Evolutionary conservation across 2,888 invertebrate species (phyloP).

Genomic region (Tribolium freemani): DNA sequence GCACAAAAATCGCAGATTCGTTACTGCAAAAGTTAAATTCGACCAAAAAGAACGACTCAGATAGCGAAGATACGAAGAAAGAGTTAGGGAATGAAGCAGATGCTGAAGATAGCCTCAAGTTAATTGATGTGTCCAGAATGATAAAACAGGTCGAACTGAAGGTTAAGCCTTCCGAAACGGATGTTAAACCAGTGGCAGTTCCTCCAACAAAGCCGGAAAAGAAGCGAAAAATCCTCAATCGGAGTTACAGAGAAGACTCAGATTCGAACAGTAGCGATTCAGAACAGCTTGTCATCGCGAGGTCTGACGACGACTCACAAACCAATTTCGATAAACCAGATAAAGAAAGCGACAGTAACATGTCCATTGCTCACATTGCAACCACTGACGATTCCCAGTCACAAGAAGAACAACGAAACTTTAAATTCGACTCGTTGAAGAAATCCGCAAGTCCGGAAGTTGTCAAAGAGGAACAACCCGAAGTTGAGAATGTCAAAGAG

Average conservation of each 20-base stretch:
- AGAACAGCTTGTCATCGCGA: conserved; percentile 74
- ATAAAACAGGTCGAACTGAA: conserved; percentile 37
- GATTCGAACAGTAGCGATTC: conserved; percentile 77
- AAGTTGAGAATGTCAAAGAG: conserved; percentile 56
- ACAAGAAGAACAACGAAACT: conserved; percentile 60
- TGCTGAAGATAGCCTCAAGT: conserved; percentile 13
- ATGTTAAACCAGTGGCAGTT: conserved; percentile 25
- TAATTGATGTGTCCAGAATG: conserved; percentile 10
- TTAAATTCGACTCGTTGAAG: conserved; percentile 59
- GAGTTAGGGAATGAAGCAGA: conserved; percentile 53
- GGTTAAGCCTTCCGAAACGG: conserved; percentile 29
- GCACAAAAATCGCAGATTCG: conserved; percentile 66
- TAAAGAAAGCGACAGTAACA: conserved; percentile 59
- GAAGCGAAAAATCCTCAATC: conserved; percentile 63
- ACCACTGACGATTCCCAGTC: conserved; percentile 60
- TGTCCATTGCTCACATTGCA: conserved; percentile 48
- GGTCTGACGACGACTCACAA: conserved; percentile 64
- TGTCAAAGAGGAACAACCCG: conserved; percentile 53
- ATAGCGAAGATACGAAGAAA: conserved; percentile 46
- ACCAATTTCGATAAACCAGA: conserved; percentile 55
- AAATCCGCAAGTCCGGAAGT: conserved; percentile 51
- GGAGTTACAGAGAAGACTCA: conserved; percentile 72
- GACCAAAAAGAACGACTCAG: conserved; percentile 58
- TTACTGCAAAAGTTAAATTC: conserved; percentile 65
- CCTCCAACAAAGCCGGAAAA: conserved; percentile 46